These are phyloP conservation scores for Gymnoscopelus braueri DNA, from an alignment of 2,797 vertebrate species.

Conservation along the genomic window DNA sequence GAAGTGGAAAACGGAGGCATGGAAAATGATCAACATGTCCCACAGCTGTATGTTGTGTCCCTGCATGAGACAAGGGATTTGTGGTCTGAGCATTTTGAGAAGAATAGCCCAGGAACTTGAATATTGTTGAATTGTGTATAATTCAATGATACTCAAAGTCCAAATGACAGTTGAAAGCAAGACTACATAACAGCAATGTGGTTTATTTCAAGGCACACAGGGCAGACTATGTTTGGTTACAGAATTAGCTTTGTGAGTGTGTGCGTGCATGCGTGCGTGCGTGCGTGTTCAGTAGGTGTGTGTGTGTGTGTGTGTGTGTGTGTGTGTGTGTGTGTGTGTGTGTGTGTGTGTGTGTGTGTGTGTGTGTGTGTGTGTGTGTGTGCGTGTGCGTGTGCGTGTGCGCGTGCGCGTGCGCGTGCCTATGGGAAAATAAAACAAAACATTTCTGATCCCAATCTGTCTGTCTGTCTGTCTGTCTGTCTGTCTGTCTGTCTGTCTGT, in stretches of 20 bases:
- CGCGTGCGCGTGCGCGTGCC: too few relatives aligned
- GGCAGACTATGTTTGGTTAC: slow-evolving; percentile 44
- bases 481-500: slow-evolving; percentile 5
- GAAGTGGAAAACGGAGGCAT: slow-evolving; percentile 67
- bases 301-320: too few relatives aligned
- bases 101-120: too few relatives aligned
- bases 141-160: too few relatives aligned
- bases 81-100: too few relatives aligned
- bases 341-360: too few relatives aligned
- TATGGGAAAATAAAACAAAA: neutral
- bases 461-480: slow-evolving; percentile 42
- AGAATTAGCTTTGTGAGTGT: slow-evolving; percentile 42
- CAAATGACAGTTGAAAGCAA: slow-evolving; percentile 13
- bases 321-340: too few relatives aligned
- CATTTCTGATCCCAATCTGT: neutral
- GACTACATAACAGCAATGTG: slow-evolving; percentile 16
- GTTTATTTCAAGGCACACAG: slow-evolving; percentile 41
- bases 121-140: too few relatives aligned
- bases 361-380: too few relatives aligned
- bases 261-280: slow-evolving; percentile 26
- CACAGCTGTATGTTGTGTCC: too few relatives aligned
- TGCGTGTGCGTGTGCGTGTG: slow-evolving; percentile 20
- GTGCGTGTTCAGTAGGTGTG: too few relatives aligned
- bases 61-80: too few relatives aligned
- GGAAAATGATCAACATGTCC: slow-evolving; percentile 66